Evolutionary conservation across 2,888 invertebrate genomes (phyloP), one percentile per base, ranked within the genome.

Genomic region (Zeuzera pyrina): DNA sequence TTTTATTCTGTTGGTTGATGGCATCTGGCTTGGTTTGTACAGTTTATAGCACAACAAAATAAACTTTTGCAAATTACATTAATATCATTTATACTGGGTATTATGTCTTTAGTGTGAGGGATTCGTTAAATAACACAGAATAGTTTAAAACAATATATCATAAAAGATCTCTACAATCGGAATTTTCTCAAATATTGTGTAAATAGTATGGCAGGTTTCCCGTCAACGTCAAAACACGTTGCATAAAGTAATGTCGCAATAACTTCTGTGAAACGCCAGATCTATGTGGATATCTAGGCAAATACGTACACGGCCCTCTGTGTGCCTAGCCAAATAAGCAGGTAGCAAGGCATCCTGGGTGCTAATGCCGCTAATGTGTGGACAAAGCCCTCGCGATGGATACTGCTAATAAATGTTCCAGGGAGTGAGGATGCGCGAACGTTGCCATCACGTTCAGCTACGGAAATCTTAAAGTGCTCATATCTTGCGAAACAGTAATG

Each of bases 321-420:
- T 25, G 56, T 57, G 57, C 59, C 65, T 76, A 72, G 61, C 63
- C 57, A 72, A 71, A 73, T 53, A 72, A 34, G 53, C 64, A 70
- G 69, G 69, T 67, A 73, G 74, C 64, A n/a, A 40, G 38, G 41
- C 45, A 40, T 64, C 66, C 70, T 60, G 65, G 72, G 68, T 57
- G 81, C 76, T 83, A 81, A 83, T 63, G 60, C 65, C 45, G 73
- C 73, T 83, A 83, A 83, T 79, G 72, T 70, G 70, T 73, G 70
- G 73, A 81, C 81, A 78, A 72, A 74, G 72, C 61, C 47, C 50
- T 78, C 79, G 79, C 78, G 81, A 81, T 76, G 60, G 56, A 55
- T 62, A 64, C 62, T 54, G 79, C 81, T 83, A 83, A 83, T 81
- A 74, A 71, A 74, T 58, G 60, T 78, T 79, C 79, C 72, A 66